Evolutionary conservation across 2,888 invertebrate species (phyloP), one percentile per base, ranked within the genome.

Genomic region (Torymus texanus): DNA sequence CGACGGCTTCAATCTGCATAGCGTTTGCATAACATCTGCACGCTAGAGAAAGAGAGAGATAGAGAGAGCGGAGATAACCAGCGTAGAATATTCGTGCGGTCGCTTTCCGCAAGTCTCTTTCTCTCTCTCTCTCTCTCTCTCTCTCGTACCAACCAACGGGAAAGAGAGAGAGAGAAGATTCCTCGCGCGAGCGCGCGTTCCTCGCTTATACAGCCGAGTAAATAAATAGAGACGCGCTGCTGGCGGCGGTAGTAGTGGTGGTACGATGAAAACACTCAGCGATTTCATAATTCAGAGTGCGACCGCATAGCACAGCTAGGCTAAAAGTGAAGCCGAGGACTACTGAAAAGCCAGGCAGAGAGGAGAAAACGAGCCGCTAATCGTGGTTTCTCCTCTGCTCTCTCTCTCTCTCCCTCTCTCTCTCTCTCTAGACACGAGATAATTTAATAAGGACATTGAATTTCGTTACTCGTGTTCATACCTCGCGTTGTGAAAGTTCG

Each of bases 21-120:
- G 41, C 65, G 72, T 80, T 80, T 76, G 80, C 80, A 80, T 80
- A 76, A 66, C 76, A 77, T 80, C 76, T 76, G 75, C 71, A 2
- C 21, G 41, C 16, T 29, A n/a, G 65, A 18, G 50, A 3, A 2
- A 21, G 21, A 21, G 5, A 41, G 41, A 41, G 5, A 41, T 5
- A 41, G 5, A 41, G 41, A 5, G 41, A 5, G 41, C 8, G 41
- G 41, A 41, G 41, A 41, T 41, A 41, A 41, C 41, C 53, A 59
- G 59, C 24, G 50, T 53, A 67, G 24, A 50, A 70, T 70, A 63
- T 59, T 75, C 56, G n/a, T 51, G 51, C 68, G 53, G 53, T 18
- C 29, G 21, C 58, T 21, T 29, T 24, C 55, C 53, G 3, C 18
- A n/a, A 12, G 41, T 53, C 10, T 14, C 18, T n/a, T 10, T 29